Evolutionary conservation across 2,888 invertebrate genomes (phyloP).

Genomic region (Meliscaeva auricollis): DNA sequence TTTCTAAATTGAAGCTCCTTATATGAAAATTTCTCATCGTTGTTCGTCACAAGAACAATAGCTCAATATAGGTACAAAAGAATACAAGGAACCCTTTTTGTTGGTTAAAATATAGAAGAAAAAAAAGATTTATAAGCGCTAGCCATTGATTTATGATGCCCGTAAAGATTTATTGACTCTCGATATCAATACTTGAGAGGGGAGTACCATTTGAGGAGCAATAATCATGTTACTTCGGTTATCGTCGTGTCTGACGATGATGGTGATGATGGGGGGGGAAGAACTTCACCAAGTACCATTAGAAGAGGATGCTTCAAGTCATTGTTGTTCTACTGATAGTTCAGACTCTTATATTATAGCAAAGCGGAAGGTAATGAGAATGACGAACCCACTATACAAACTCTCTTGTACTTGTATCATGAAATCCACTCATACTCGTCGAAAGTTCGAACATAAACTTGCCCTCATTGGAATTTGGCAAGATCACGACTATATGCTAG

Average conservation of each 20-base stretch:
- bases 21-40: slow-evolving; percentile 67
- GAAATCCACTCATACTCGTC: slow-evolving; percentile 44
- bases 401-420: slow-evolving; percentile 47
- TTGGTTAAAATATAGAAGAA: neutral
- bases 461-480: slow-evolving; percentile 53
- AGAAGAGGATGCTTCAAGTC: slow-evolving; percentile 16
- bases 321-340: slow-evolving; percentile 31
- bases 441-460: slow-evolving; percentile 50
- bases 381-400: slow-evolving; percentile 27
- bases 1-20: slow-evolving; percentile 49
- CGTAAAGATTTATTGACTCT: slow-evolving; percentile 74
- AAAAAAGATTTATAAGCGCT: slow-evolving; percentile 58
- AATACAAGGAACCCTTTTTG: slow-evolving; percentile 27
- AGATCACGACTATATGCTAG: slow-evolving; percentile 62
- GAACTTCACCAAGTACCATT: slow-evolving; percentile 12
- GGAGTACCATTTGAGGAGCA: slow-evolving; percentile 26
- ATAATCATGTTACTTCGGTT: slow-evolving; percentile 45
- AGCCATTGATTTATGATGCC: slow-evolving; percentile 73
- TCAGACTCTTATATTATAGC: slow-evolving; percentile 17
- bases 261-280: slow-evolving; percentile 24
- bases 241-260: slow-evolving; percentile 38
- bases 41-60: slow-evolving; percentile 47
- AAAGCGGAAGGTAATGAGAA: slow-evolving; percentile 54
- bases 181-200: slow-evolving; percentile 54
- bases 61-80: neutral